Conservation (phyloP, 1,140 invertebrate species). For the Zaprionus ornatus region DNA sequence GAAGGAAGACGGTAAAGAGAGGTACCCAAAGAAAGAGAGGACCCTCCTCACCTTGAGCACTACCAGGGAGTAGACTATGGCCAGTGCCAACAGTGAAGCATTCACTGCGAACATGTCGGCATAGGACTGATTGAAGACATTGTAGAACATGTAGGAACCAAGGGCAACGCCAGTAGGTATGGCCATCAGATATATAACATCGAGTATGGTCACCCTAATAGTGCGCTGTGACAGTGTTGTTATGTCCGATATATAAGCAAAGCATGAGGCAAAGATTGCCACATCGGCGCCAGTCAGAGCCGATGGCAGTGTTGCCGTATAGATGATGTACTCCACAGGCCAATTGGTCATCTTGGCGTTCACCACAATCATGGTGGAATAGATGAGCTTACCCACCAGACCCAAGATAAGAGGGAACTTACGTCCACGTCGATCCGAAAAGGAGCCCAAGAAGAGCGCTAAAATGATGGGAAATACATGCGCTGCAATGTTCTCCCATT, state of each 20-base stretch:
- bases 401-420: constrained; percentile 87
- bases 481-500: constrained; percentile 89
- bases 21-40: background rate
- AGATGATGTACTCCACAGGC: constrained; percentile 90
- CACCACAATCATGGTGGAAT: constrained; percentile 89
- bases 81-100: constrained; percentile 85
- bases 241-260: constrained; percentile 90
- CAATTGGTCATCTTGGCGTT: constrained; percentile 87
- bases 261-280: constrained; percentile 89
- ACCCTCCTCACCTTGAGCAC: constrained; percentile 74
- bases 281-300: constrained; percentile 89
- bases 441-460: constrained; percentile 90
- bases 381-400: constrained; percentile 89
- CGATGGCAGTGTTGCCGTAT: constrained; percentile 89
- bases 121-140: constrained; percentile 86
- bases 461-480: constrained; percentile 89
- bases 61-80: constrained; percentile 87
- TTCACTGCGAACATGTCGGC: constrained; percentile 90
- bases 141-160: constrained; percentile 86
- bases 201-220: constrained; percentile 89
- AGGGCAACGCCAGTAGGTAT: constrained; percentile 90
- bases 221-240: constrained; percentile 87
- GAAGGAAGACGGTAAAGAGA: constrained; percentile 53
- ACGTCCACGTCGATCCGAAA: constrained; percentile 88
- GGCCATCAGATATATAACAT: constrained; percentile 89